These are phyloP conservation scores for Manis crassicaudata DNA, from an alignment of 2,797 vertebrate genomes.

Conservation along the genomic window DNA sequence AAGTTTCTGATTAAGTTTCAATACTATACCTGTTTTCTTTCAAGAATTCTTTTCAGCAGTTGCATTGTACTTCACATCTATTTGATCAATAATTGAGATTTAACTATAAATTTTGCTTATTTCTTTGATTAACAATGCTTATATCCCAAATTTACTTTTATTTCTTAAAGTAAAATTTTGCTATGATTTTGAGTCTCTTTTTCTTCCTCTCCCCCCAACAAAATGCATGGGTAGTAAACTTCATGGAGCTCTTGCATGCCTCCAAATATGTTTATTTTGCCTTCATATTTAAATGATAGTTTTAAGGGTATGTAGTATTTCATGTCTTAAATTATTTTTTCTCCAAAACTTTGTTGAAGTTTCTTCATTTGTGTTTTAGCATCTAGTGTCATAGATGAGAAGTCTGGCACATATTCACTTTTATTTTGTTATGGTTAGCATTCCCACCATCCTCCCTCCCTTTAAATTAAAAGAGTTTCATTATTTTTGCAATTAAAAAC, in stretches of 20 bases:
- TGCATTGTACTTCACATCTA: neutral
- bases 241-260: neutral
- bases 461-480: neutral
- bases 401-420: neutral
- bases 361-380: conserved; percentile 13
- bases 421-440: neutral
- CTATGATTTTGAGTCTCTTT: neutral
- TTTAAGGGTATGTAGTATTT: neutral
- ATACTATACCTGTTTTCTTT: conserved; percentile 12
- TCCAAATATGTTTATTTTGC: neutral
- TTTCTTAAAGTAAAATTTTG: neutral
- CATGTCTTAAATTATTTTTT: neutral
- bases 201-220: no score
- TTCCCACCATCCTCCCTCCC: neutral
- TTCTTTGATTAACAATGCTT: neutral
- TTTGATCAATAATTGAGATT: conserved; percentile 33
- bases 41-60: conserved; percentile 21
- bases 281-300: neutral
- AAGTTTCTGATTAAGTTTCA: neutral
- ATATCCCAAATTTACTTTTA: neutral
- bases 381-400: neutral
- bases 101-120: neutral
- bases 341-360: neutral
- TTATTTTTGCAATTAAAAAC: neutral
- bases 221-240: neutral